Base-by-base conservation (phyloP, 2,888 invertebrate genomes). In the Parochlus steinenii region DNA sequence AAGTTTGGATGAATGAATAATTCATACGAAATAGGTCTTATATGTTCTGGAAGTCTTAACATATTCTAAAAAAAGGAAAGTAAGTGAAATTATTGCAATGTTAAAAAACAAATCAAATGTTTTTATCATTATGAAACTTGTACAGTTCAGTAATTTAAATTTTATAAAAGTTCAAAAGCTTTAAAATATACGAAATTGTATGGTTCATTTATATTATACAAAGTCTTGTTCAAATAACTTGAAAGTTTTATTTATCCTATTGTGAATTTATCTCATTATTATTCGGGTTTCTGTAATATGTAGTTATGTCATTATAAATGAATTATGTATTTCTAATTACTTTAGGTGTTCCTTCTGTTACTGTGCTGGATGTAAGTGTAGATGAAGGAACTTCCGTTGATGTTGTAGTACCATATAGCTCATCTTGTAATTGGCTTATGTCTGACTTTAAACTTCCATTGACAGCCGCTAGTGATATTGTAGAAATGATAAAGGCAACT, bases 1-100 rank as follows among this genome's bases (percentile, higher is more conserved):
- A 78, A 57, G 46, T 79, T 57, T 0, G 85, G 83, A 48, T 67
- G 58, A 20, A 85, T 54, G 32, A 59, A 62, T 4, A 86, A 56
- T 45, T 75, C 69, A 50, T 86, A 86, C 40, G 70, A 64, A 12
- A 53, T 47, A 1, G 85, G 83, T 19, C 58, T 49, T 1, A 77
- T 55, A 25, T 64, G 50, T 22, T 53, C 55, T 2, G 78, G 73
- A 8, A 85, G 53, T 6, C 71, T 55, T 40, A 64, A 61, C 37
- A 61, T 52, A 23, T 44, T 41, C 41, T 47, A 45, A 14, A 14
- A 14, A 26, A 26, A n/a, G 8, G 12, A 7, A 28, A 10, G 14
- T 17, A 15, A 15, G 12, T 6, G 6, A 26, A 26, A 26, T 26
- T 11, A n/a, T 11, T 11, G 12, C 12, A 8, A 26, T 26, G 12